Evolutionary conservation across 2,888 invertebrate species (phyloP), one percentile per base, ranked within the genome.

Genomic region (Ashinkailepas kermadecensis): DNA sequence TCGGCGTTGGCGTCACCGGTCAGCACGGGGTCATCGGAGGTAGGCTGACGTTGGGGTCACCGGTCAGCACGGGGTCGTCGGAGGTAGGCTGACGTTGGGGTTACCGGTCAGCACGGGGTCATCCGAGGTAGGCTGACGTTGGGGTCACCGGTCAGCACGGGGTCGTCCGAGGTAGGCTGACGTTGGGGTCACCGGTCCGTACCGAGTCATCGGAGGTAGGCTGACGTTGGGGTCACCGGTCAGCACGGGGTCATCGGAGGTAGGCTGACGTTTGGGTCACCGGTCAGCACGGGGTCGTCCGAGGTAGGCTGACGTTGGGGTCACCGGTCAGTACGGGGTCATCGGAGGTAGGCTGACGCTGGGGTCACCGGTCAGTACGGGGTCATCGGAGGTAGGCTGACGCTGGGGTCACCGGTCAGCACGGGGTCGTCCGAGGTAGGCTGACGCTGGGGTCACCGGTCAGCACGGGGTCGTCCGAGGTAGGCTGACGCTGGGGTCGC

Each of bases 41-140:
- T 81, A 58, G 23, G 56, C 62, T 57, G 57, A 39, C 67, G 54
- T 86, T 94, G 84, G 82, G 80, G 56, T 64, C 80, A 15, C 81
- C 82, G 10, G 80, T 74, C 78, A 82, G 82, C 65, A 81, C 83
- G 18, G 57, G 80, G 65, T 83, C 83, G 21, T 81, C 81, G 23
- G 78, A 21, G 78, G 39, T 81, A 58, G 23, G 56, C 62, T 57
- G 57, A 39, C 67, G 54, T 86, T 94, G 84, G 82, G 81, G 56
- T 64, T 78, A 15, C 81, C 82, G 10, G 80, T 74, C 78, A 82
- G 82, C 65, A 81, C 83, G 18, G 57, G 80, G 65, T 83, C 83
- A 18, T 81, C 81, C 54, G 78, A 21, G 78, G 39, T 81, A 58
- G 23, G 56, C 62, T 57, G 57, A 39, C 67, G 54, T 86, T 94